Conservation (phyloP, 2,113 vertebrate species). For the Salvelinus fontinalis region DNA sequence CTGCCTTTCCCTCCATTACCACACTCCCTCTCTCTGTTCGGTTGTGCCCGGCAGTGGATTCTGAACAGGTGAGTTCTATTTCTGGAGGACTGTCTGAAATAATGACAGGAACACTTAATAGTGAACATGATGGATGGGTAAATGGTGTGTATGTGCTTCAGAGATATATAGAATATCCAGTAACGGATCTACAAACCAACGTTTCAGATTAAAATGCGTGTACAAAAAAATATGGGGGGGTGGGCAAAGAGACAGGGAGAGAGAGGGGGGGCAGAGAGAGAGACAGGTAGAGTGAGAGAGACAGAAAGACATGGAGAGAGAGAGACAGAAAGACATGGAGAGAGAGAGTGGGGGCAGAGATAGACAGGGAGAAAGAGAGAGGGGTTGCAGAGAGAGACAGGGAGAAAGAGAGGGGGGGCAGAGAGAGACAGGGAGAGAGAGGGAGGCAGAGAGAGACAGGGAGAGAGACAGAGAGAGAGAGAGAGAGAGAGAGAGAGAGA, state of each 20-base stretch:
- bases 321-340: too few relatives aligned
- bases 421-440: too few relatives aligned
- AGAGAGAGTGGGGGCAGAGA: background rate
- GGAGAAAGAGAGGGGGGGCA: too few relatives aligned
- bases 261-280: background rate
- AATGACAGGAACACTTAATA: constrained; percentile 46
- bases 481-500: too few relatives aligned
- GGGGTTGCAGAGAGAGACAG: background rate
- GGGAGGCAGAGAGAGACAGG: too few relatives aligned
- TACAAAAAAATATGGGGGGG: background rate
- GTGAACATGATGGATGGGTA: constrained; percentile 29
- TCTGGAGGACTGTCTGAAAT: constrained; percentile 44
- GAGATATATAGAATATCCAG: constrained; percentile 22
- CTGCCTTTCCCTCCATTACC: constrained; percentile 18
- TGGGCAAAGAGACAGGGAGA: background rate
- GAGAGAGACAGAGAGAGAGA: too few relatives aligned
- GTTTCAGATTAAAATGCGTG: background rate
- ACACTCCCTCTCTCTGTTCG: constrained; percentile 18
- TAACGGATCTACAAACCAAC: constrained; percentile 29
- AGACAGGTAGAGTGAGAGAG: background rate
- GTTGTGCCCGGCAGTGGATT: constrained; percentile 20
- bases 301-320: too few relatives aligned
- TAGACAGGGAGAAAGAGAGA: background rate
- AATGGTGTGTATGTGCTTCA: constrained; percentile 32
- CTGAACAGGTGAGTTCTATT: constrained; percentile 51